A percentile compares a stretch with the other conserved stretches of the same genome.
phyloP scores from a whole-genome alignment of 1,140 invertebrate genomes.

The Tetranychus cinnabarinus region DNA sequence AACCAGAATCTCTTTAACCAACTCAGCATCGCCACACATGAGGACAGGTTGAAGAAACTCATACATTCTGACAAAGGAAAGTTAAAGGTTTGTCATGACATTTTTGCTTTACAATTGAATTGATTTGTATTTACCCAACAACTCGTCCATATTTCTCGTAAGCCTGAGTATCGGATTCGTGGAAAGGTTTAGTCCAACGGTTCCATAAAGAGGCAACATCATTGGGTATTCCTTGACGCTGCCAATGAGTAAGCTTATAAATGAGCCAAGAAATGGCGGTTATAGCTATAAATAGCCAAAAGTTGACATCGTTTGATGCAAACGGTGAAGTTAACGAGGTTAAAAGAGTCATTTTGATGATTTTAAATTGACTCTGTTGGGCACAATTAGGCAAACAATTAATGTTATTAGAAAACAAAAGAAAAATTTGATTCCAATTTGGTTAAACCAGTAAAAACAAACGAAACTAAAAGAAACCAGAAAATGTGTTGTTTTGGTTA shows the following conservation, averaged over 20 bases:
- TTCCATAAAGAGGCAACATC: neutral
- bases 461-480: too few species aligned
- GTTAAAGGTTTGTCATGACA: neutral
- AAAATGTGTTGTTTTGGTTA: too few species aligned
- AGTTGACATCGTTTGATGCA: neutral
- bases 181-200: neutral
- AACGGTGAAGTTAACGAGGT: too few species aligned
- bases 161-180: neutral
- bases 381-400: too few species aligned
- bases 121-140: neutral
- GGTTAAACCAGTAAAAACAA: too few species aligned
- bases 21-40: constrained; percentile 16
- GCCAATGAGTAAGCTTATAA: neutral
- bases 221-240: neutral
- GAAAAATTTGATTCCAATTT: too few species aligned
- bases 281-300: neutral
- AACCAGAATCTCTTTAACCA: constrained; percentile 16
- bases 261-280: neutral
- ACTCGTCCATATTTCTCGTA: constrained; percentile 5
- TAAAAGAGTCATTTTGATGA: too few species aligned
- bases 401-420: too few species aligned
- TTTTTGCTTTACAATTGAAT: too few species aligned
- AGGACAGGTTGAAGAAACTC: constrained; percentile 11
- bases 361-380: too few species aligned
- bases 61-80: neutral